Conservation (phyloP, 2,113 vertebrate genomes). For the Myiopsitta monachus region DNA sequence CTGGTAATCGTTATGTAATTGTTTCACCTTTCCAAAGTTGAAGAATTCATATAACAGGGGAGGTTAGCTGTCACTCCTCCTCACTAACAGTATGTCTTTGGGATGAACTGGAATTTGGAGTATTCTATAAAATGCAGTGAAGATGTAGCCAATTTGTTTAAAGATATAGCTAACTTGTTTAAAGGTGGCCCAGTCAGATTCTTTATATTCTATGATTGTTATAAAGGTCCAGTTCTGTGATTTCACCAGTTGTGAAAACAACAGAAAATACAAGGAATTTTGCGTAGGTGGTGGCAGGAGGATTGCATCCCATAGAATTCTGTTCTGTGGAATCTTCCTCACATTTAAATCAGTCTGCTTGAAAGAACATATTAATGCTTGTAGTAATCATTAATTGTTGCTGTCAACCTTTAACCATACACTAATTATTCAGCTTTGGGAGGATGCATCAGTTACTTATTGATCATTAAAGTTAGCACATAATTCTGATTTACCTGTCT, state of each 20-base stretch:
- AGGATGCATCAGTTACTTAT: neutral
- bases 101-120: neutral
- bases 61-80: neutral
- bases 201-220: neutral
- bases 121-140: neutral
- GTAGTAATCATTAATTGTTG: slow-evolving; percentile 1
- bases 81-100: neutral
- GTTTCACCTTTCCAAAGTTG: neutral
- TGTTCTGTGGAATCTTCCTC: neutral
- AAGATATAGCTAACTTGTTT: neutral
- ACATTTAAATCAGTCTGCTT: neutral
- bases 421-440: neutral
- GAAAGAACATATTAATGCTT: neutral
- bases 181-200: neutral
- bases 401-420: neutral
- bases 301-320: neutral
- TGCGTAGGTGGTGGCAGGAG: neutral
- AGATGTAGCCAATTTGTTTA: neutral
- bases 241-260: neutral
- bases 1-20: neutral
- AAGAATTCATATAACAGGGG: neutral
- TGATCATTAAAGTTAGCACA: neutral
- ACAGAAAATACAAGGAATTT: neutral
- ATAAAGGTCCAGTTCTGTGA: neutral
- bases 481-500: slow-evolving; percentile 16